Percentiles rank a stretch among this genome's conserved stretches.
These are phyloP conservation scores for Falco concolor DNA, from an alignment of 2,797 vertebrate species.

Conservation along the genomic window DNA sequence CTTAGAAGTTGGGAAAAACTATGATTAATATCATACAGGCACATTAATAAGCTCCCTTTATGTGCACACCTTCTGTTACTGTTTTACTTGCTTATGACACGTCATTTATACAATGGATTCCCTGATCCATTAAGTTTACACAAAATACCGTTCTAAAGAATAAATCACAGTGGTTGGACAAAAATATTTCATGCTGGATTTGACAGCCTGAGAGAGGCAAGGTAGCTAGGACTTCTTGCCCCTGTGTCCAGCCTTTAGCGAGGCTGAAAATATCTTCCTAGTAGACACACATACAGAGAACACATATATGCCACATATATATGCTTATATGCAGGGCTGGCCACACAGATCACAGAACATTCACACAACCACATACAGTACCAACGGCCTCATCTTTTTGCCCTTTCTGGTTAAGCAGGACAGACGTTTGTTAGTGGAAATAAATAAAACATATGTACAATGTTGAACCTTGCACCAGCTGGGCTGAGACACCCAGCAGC, in stretches of 20 bases:
- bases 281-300: not conserved
- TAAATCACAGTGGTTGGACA: not conserved
- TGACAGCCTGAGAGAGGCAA: not conserved
- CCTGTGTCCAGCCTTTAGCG: not conserved
- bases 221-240: not conserved
- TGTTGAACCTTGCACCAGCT: not conserved
- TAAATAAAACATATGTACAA: not conserved
- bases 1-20: not conserved
- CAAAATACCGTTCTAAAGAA: not conserved
- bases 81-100: not conserved
- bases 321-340: not conserved
- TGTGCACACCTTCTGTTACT: not conserved
- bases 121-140: not conserved
- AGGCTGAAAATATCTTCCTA: not conserved
- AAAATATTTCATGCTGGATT: not conserved
- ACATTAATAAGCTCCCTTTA: not conserved
- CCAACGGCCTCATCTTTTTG: not conserved
- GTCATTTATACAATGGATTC: not conserved
- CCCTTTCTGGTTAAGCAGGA: not conserved
- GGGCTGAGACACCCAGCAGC: not conserved
- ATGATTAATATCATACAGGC: not conserved
- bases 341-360: not conserved
- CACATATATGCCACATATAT: not conserved
- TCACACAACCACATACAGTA: not conserved
- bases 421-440: not conserved